Conservation (phyloP, 2,888 invertebrate species). For the Pinctada fucata region DNA sequence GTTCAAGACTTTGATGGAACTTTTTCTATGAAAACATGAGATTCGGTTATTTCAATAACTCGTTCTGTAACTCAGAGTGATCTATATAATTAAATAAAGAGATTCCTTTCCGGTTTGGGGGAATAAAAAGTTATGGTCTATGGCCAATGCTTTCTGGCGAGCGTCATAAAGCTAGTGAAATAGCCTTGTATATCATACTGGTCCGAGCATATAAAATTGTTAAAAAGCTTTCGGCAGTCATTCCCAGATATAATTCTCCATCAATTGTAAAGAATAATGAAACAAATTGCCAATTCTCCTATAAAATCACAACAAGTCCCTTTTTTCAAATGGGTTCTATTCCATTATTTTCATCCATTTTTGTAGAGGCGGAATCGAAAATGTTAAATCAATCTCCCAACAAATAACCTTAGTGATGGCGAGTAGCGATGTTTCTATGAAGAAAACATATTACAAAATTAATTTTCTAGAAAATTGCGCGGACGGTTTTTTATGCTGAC, state of each 20-base stretch:
- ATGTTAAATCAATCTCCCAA: neutral
- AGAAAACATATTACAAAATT: neutral
- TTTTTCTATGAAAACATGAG: slow-evolving; percentile 4
- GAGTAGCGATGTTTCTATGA: neutral
- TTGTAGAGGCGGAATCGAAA: neutral
- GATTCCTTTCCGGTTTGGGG: neutral
- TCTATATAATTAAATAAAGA: slow-evolving; percentile 14
- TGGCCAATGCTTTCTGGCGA: neutral
- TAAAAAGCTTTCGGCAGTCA: slow-evolving; percentile 4
- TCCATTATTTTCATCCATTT: slow-evolving; percentile 11
- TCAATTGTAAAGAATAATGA: neutral
- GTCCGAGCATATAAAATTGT: neutral
- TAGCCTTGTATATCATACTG: slow-evolving; percentile 3
- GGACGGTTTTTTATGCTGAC: neutral
- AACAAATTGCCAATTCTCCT: slow-evolving; percentile 4
- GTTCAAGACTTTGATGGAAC: neutral
- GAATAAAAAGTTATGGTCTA: neutral
- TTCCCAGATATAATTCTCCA: neutral
- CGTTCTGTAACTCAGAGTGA: neutral
- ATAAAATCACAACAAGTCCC: slow-evolving; percentile 3
- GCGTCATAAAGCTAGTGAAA: slow-evolving; percentile 3
- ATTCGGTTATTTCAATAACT: neutral
- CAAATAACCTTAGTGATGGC: neutral
- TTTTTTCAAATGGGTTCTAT: neutral
- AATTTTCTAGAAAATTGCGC: slow-evolving; percentile 1